Conservation (phyloP, 2,113 vertebrate genomes). For the Cavia aperea region DNA sequence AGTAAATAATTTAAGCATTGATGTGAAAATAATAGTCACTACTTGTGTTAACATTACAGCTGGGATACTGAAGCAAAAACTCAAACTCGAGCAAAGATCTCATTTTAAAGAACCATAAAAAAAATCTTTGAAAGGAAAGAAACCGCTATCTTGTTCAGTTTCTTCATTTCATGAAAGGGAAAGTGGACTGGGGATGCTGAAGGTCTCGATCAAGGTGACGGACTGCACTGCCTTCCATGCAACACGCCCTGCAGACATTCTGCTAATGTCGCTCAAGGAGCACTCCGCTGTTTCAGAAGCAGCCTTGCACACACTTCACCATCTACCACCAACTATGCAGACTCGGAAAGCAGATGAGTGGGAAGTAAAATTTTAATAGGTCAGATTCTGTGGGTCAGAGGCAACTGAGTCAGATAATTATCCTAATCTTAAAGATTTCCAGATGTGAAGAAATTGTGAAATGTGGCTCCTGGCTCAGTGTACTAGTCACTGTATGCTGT, state of each 20-base stretch:
- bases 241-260: rapidly evolving
- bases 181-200: background rate
- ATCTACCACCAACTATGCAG: background rate
- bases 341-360: background rate
- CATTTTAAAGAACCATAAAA: background rate
- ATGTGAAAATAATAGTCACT: conserved; percentile 34
- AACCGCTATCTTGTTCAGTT: background rate
- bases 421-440: background rate
- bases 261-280: background rate
- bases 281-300: background rate
- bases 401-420: background rate
- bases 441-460: background rate
- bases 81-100: conserved; percentile 6
- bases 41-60: conserved; percentile 16
- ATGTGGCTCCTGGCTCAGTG: background rate
- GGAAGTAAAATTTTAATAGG: background rate
- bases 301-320: background rate
- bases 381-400: background rate
- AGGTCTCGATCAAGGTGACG: background rate
- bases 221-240: background rate
- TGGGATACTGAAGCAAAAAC: background rate
- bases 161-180: background rate
- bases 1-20: conserved; percentile 43
- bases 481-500: background rate
- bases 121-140: background rate